A percentile compares a stretch with the other conserved stretches of the same genome.
Evolutionary conservation across 2,888 invertebrate species (phyloP).

Genomic region (Himalopsyche anomala): DNA sequence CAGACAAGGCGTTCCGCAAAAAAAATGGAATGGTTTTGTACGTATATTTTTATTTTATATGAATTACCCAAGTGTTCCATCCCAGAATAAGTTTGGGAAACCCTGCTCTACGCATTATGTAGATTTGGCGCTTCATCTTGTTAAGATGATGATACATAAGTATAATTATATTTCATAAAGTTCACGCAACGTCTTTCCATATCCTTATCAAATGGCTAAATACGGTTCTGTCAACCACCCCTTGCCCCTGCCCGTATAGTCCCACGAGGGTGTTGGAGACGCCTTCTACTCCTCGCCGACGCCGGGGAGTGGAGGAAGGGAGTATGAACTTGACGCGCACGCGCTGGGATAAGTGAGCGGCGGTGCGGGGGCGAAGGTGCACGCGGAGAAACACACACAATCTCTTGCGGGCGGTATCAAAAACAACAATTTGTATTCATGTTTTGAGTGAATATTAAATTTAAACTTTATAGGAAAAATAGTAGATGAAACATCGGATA

Average conservation of each 20-base stretch:
- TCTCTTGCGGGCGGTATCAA: slow-evolving; percentile 67
- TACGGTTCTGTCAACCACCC: slow-evolving; percentile 1
- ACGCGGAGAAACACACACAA: slow-evolving; percentile 70
- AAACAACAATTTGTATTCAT: slow-evolving; percentile 54
- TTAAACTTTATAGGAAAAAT: too few species aligned
- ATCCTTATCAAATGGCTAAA: neutral
- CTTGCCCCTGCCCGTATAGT: slow-evolving; percentile 36
- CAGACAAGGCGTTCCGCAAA: too few species aligned
- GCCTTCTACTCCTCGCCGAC: slow-evolving; percentile 39
- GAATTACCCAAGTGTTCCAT: too few species aligned
- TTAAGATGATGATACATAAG: too few species aligned
- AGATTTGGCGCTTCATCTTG: too few species aligned
- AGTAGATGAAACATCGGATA: too few species aligned
- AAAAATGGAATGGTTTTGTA: too few species aligned
- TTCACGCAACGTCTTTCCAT: neutral
- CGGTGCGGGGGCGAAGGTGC: slow-evolving; percentile 67
- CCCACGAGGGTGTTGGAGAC: slow-evolving; percentile 41
- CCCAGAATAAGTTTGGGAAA: too few species aligned
- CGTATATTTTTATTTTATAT: too few species aligned
- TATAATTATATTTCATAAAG: too few species aligned
- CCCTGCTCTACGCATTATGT: too few species aligned
- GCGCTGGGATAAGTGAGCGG: neutral
- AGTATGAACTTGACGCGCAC: slow-evolving; percentile 7
- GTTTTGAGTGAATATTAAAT: neutral
- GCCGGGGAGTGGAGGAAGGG: slow-evolving; percentile 12